A percentile compares a stretch with the other conserved stretches of the same genome.
phyloP scores from a whole-genome alignment of 1,140 invertebrate genomes.

The Ericerus pela region DNA sequence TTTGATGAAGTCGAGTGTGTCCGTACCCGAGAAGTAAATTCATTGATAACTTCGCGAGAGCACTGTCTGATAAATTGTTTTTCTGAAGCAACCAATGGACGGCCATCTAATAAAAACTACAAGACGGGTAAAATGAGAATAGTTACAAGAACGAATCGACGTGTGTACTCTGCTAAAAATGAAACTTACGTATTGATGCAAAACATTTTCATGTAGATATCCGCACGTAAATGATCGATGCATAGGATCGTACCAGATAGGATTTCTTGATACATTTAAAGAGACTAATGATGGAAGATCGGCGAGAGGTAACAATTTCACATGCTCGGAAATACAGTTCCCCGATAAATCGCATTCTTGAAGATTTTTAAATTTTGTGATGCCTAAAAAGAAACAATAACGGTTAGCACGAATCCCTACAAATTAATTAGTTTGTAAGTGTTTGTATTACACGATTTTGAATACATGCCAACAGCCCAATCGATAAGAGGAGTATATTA shows the following conservation, averaged over 20 bases:
- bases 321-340: slow-evolving; percentile 46
- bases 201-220: slow-evolving; percentile 39
- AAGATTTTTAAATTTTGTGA: slow-evolving; percentile 37
- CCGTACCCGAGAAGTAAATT: too few species aligned
- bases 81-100: slow-evolving; percentile 37
- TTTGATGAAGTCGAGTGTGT: too few species aligned
- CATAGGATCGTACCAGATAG: slow-evolving; percentile 40
- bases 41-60: too few species aligned
- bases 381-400: slow-evolving; percentile 24
- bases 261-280: slow-evolving; percentile 43
- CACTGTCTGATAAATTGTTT: slow-evolving; percentile 30
- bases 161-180: neutral
- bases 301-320: slow-evolving; percentile 36
- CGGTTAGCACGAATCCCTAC: too few species aligned
- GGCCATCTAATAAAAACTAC: slow-evolving; percentile 41
- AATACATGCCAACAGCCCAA: too few species aligned
- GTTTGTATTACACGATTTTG: too few species aligned
- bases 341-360: slow-evolving; percentile 42
- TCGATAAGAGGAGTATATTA: too few species aligned
- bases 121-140: slow-evolving; percentile 14
- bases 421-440: too few species aligned
- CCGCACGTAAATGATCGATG: slow-evolving; percentile 38
- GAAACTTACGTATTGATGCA: slow-evolving; percentile 31
- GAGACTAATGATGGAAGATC: slow-evolving; percentile 37
- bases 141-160: neutral